Evolutionary conservation across 2,888 invertebrate genomes (phyloP).

Genomic region (Temnothorax unifasciatus): DNA sequence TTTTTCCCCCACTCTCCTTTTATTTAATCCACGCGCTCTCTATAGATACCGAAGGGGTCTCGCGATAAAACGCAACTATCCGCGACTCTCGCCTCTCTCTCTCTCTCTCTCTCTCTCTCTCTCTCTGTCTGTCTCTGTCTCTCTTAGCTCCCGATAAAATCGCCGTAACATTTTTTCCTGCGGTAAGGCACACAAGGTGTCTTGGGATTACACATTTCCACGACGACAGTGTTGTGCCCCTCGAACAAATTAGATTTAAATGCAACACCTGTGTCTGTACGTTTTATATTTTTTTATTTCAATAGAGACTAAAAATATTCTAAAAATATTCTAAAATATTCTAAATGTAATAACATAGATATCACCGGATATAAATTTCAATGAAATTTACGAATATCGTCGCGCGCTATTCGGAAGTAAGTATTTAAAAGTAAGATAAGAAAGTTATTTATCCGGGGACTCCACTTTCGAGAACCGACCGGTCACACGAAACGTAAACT

Average conservation of each 20-base stretch:
- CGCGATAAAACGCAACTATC: constrained; percentile 42
- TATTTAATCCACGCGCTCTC: constrained; percentile 33
- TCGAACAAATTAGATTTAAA: background rate
- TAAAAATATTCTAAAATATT: background rate
- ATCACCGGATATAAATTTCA: background rate
- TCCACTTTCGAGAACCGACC: background rate
- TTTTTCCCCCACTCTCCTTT: constrained; percentile 4
- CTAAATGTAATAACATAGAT: background rate
- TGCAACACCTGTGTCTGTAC: background rate
- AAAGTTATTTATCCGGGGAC: background rate
- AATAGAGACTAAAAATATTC: background rate
- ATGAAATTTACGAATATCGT: background rate
- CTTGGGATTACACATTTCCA: too few relatives aligned
- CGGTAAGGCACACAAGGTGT: background rate
- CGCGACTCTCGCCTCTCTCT: background rate
- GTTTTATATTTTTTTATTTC: too few relatives aligned
- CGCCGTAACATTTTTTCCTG: background rate
- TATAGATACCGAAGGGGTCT: constrained; percentile 1
- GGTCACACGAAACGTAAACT: background rate
- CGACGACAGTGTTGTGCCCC: background rate
- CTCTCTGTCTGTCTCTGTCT: background rate
- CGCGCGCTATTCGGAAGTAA: background rate
- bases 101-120: background rate
- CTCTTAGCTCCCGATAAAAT: constrained; percentile 9
- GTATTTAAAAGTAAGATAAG: background rate